Evolutionary conservation across 53 echinoderm and acorn worm species (phyloP), one percentile per base, ranked within the genome.

Genomic region (Mesocentrotus franciscanus): DNA sequence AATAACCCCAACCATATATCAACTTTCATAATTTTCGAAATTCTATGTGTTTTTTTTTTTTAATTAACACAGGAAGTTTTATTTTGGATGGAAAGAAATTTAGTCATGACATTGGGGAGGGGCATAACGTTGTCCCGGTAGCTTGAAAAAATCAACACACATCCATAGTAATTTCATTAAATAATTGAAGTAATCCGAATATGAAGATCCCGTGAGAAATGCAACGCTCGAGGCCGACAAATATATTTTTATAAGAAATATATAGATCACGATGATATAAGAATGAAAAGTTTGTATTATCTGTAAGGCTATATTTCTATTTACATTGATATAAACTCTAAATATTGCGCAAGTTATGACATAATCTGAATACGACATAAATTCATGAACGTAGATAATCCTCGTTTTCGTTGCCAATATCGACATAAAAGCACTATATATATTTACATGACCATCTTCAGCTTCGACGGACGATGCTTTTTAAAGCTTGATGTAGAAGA

Each of bases 341-440:
- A 90, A 90, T 90, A 90, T 90, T 90, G 90, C 90, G 62, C 92
- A 92, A 92, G 92, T 34, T 92, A 70, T 68, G 66, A 64, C 27
- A 61, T 39, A 32, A 92, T 90, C 61, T 92, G 92, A 92, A 92
- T 61, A 64, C 61, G 60, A 90, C 36, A 64, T 35, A 33, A 61
- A 92, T 35, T 42, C 60, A 90, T 90, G 90, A 81, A 64, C 64
- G 64, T 64, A 39, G 78, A 81, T 39, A 36, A 39, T 81, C 22
- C 36, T 22, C 42, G 36, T 39, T 30, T 59, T 60, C 90, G 90
- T 60, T 90, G 90, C 90, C 58, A 60, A 90, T 90, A 22, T 59
- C 90, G 90, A 90, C 90, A 60, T 58, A 90, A 90, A 85, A 90
- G 32, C 60, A 27, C n/a, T 90, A 58, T 90, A 85, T 39, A 90